Percentiles rank a stretch among this genome's conserved stretches.
These are phyloP conservation scores for Mactra quadrangularis DNA, from an alignment of 1,140 invertebrate genomes.

Conservation along the genomic window DNA sequence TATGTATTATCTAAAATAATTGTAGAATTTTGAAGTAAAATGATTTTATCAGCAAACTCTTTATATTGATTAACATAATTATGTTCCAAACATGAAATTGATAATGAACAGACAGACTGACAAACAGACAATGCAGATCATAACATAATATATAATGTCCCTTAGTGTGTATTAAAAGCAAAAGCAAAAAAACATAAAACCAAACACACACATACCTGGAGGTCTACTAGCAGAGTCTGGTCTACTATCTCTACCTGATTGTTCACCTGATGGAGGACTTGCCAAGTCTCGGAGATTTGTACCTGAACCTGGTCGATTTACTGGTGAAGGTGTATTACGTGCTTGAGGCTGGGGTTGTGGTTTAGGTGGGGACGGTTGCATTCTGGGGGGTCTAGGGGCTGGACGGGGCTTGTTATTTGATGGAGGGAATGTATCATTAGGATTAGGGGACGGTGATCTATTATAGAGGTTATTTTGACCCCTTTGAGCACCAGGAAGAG, in stretches of 20 bases:
- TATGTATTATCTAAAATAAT: too few species aligned
- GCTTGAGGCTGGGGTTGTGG: constrained; percentile 36
- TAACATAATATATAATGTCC: too few species aligned
- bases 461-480: constrained; percentile 40
- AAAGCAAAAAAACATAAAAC: not conserved
- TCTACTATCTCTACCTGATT: constrained; percentile 48
- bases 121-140: too few species aligned
- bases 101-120: too few species aligned
- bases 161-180: too few species aligned
- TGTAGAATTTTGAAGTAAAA: too few species aligned
- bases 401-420: constrained; percentile 60
- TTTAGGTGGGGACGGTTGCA: constrained; percentile 64
- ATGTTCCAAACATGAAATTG: too few species aligned
- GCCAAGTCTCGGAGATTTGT: constrained; percentile 54
- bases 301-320: constrained; percentile 67
- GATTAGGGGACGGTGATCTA: constrained; percentile 27
- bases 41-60: too few species aligned
- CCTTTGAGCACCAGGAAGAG: constrained; percentile 42
- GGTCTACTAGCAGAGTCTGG: constrained; percentile 67
- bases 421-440: constrained; percentile 39
- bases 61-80: too few species aligned
- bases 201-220: constrained; percentile 64
- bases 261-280: constrained; percentile 28
- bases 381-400: constrained; percentile 63
- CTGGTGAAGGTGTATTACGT: constrained; percentile 45